Base-by-base conservation (phyloP, 2,113 vertebrate species). In the Gorilla gorilla region DNA sequence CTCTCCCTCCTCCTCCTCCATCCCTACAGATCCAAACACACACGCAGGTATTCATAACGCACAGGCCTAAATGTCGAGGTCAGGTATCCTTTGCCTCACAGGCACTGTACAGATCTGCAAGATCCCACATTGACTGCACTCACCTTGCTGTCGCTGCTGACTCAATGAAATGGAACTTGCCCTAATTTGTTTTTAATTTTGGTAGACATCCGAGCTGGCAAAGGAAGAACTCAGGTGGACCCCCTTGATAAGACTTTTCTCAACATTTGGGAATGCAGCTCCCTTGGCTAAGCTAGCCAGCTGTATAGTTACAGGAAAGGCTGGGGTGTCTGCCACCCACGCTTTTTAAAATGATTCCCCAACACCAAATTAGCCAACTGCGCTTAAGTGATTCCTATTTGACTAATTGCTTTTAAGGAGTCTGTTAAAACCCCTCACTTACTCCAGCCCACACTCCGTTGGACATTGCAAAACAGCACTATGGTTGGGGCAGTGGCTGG, bases 321-420 rank as follows among this genome's bases (percentile, higher is more conserved):
- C 59, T 91, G 64, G 85, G 93, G 66, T 94, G 73, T 97, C 85
- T 95, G 86, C 91, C 43, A 97, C 95, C 93, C 86, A 97, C 30
- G 0, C 86, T 73, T 96, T 96, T 93, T 96, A 89, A 68, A 30
- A 96, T 89, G 92, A 94, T 97, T 96, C 89, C 57, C 91, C 2
- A 7, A 95, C 86, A 98, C 92, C 52, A 97, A 97, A 97, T 96
- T 98, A 97, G 97, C 96, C 96, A 96, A 89, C 97, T 97, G 95
- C 93, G 95, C 93, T 92, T 96, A 93, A 61, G 4, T 94, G 93
- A 96, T 96, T 97, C 89, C 55, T 90, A 96, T 91, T 97, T 96
- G 93, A 89, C 92, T 97, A 97, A 98, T 96, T 97, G 97, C 86
- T 98, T 96, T 96, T 94, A 96, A 88, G 86, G 78, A 96, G 73